These are phyloP conservation scores for Sorex fumeus DNA, from an alignment of 2,113 vertebrate genomes.

Conservation along the genomic window DNA sequence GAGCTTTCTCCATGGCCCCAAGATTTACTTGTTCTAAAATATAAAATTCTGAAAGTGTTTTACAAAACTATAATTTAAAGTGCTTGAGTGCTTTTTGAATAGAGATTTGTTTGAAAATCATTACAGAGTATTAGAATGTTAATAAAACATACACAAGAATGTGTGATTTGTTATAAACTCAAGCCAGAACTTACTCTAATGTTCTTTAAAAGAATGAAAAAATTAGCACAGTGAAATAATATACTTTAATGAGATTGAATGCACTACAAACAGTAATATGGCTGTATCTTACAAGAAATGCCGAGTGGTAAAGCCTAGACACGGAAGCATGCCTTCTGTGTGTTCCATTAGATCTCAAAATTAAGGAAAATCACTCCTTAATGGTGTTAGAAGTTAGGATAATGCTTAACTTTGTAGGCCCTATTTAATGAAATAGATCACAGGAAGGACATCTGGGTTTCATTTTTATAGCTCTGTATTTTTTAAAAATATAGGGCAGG, in stretches of 20 bases:
- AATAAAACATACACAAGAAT: background rate
- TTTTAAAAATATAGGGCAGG: background rate
- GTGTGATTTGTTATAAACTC: background rate
- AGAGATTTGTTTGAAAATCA: slow-evolving; percentile 51
- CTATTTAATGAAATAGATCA: slow-evolving; percentile 59
- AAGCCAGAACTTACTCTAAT: slow-evolving; percentile 43
- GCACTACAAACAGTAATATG: background rate
- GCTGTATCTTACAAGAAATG: slow-evolving; percentile 8
- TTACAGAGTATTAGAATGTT: slow-evolving; percentile 30
- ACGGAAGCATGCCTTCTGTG: background rate
- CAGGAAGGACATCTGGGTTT: background rate
- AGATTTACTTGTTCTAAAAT: background rate
- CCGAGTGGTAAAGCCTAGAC: slow-evolving; percentile 29
- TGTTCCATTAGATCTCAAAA: slow-evolving; percentile 67
- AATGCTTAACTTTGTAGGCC: slow-evolving; percentile 23
- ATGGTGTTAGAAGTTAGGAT: slow-evolving; percentile 45
- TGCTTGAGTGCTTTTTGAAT: slow-evolving; percentile 23
- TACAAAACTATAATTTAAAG: slow-evolving; percentile 41
- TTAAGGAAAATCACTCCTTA: slow-evolving; percentile 38
- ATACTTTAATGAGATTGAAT: slow-evolving; percentile 5
- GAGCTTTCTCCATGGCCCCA: background rate
- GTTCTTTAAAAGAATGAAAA: slow-evolving; percentile 57
- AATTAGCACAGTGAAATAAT: slow-evolving; percentile 60
- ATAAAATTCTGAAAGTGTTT: background rate
- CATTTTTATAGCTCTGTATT: background rate